Evolutionary conservation across 2,113 vertebrate species (phyloP).

Genomic region (Gasterosteus nipponicus): DNA sequence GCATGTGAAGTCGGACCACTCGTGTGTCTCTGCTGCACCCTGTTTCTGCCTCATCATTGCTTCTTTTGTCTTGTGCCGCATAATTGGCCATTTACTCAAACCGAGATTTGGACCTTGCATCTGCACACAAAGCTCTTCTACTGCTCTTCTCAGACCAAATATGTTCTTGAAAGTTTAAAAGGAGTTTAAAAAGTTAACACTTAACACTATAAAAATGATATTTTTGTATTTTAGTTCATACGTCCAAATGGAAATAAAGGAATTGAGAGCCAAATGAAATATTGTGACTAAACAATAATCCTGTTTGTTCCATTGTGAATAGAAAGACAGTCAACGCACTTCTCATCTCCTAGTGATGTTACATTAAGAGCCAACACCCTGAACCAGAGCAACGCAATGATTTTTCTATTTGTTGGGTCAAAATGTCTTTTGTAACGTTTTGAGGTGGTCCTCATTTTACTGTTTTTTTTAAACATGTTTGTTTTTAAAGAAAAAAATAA

Average conservation of each 20-base stretch:
- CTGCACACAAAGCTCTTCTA: background rate
- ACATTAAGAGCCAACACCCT: background rate
- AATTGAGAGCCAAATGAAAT: background rate
- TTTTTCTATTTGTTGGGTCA: background rate
- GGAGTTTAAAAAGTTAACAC: background rate
- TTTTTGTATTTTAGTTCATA: background rate
- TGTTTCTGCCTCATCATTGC: background rate
- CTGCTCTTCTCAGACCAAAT: too few species aligned
- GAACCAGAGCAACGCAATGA: background rate
- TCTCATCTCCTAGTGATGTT: background rate
- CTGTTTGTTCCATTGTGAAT: background rate
- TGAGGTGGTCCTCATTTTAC: background rate
- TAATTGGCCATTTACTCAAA: background rate
- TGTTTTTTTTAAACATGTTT: background rate
- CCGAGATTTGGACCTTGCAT: background rate
- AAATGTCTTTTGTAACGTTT: background rate
- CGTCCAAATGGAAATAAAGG: background rate
- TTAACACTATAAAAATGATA: background rate
- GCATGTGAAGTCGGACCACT: constrained; percentile 24
- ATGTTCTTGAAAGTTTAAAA: too few species aligned
- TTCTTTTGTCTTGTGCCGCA: background rate
- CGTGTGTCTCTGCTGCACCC: background rate
- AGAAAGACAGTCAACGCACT: background rate
- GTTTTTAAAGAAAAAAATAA: background rate
- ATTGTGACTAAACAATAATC: background rate